These are phyloP conservation scores for Mythimna vitellina DNA, from an alignment of 2,888 invertebrate species.

Conservation along the genomic window DNA sequence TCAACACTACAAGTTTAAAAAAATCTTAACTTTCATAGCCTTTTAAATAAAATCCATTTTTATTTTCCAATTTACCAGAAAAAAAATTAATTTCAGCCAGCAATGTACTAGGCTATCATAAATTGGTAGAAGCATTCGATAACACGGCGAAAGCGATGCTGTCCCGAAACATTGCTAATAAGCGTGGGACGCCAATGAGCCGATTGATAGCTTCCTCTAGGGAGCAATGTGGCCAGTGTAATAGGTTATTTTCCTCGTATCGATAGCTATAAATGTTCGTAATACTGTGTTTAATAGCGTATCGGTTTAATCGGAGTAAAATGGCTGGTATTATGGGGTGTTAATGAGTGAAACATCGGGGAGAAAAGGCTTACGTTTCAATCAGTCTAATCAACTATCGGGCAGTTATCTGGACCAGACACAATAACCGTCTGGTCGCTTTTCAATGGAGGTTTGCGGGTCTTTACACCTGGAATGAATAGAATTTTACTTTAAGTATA, in stretches of 20 bases:
- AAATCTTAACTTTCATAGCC: not conserved
- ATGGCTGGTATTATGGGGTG: constrained; percentile 37
- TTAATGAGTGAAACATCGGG: constrained; percentile 15
- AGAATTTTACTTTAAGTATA: no score
- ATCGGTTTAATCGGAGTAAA: constrained; percentile 55
- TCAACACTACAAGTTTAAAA: constrained; percentile 58
- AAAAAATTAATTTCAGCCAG: constrained; percentile 16
- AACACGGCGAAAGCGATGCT: constrained; percentile 70
- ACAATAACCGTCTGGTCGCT: no score
- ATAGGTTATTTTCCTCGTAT: constrained; percentile 67
- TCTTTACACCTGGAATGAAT: no score
- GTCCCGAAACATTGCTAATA: constrained; percentile 73
- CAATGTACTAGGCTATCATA: constrained; percentile 68
- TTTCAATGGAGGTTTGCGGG: no score
- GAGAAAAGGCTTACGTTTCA: constrained; percentile 5
- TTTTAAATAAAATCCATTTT: not conserved
- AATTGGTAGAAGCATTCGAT: constrained; percentile 78
- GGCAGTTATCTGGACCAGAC: no score
- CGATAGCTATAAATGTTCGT: constrained; percentile 60
- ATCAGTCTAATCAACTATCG: no score
- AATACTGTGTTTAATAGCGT: constrained; percentile 54
- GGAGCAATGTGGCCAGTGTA: constrained; percentile 64
- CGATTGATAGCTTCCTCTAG: constrained; percentile 74
- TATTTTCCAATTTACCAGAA: not conserved
- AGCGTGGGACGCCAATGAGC: constrained; percentile 65